Percentiles rank a stretch among this genome's conserved stretches.
Evolutionary conservation across 2,888 invertebrate genomes (phyloP).

Genomic region (Tenthredo amoena): DNA sequence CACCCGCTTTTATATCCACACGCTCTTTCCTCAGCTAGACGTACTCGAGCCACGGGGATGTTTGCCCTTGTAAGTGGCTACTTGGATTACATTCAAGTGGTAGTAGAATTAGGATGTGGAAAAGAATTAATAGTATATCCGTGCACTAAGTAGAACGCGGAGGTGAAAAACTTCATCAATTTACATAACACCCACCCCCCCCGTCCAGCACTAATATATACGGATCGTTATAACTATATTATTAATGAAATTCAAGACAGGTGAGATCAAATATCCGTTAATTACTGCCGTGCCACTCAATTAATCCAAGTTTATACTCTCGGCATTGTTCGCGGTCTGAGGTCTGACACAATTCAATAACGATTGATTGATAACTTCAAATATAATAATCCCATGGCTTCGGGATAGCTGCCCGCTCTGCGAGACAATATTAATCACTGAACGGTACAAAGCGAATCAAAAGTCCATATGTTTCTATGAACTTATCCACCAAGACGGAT

Average conservation of each 20-base stretch:
- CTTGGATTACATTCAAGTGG: conserved; percentile 17
- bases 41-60: conserved; percentile 37
- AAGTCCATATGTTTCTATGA: neutral
- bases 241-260: conserved; percentile 35
- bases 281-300: conserved; percentile 46
- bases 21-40: conserved; percentile 10
- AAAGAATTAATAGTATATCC: neutral
- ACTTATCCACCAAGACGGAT: neutral
- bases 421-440: neutral
- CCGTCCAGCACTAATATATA: neutral
- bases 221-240: neutral
- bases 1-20: conserved; percentile 44
- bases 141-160: neutral
- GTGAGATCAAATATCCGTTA: conserved; percentile 45
- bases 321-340: conserved; percentile 41
- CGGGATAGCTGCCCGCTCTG: neutral
- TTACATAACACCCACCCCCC: neutral
- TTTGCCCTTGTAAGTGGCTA: conserved; percentile 42
- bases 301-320: conserved; percentile 32
- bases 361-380: conserved; percentile 36
- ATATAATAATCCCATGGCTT: conserved; percentile 22
- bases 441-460: neutral
- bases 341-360: conserved; percentile 47
- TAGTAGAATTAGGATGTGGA: neutral
- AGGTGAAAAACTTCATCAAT: neutral